These are phyloP conservation scores for Pipistrellus pygmaeus DNA, from an alignment of 2,797 vertebrate species.

Conservation along the genomic window DNA sequence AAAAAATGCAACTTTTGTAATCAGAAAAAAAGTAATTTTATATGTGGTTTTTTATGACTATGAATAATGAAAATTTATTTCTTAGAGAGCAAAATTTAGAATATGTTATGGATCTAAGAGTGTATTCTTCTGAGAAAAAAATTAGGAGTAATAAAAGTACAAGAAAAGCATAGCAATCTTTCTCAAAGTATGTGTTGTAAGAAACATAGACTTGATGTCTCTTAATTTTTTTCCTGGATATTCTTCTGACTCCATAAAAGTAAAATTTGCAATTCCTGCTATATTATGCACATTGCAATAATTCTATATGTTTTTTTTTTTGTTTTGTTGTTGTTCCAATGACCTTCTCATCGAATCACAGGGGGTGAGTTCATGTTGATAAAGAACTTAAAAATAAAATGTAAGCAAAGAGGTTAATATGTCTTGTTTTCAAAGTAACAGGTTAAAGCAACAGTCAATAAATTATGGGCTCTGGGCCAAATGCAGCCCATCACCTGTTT, in stretches of 20 bases:
- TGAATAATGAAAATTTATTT: background rate
- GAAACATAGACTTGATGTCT: background rate
- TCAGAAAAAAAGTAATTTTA: conserved; percentile 31
- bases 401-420: background rate
- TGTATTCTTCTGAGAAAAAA: background rate
- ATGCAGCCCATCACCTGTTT: background rate
- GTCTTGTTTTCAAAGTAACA: conserved; percentile 4
- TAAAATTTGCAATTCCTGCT: background rate
- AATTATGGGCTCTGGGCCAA: background rate
- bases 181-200: background rate
- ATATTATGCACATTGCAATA: background rate
- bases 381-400: conserved; percentile 56
- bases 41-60: background rate
- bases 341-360: background rate
- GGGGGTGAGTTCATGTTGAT: background rate
- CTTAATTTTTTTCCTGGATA: background rate
- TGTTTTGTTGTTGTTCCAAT: background rate
- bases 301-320: background rate
- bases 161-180: background rate
- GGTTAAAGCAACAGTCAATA: background rate
- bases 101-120: background rate
- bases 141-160: background rate
- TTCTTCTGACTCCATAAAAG: background rate
- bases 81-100: conserved; percentile 57
- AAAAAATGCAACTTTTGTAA: conserved; percentile 14